These are phyloP conservation scores for Oscheius sp. DNA, from an alignment of 2,888 invertebrate genomes.

Conservation along the genomic window DNA sequence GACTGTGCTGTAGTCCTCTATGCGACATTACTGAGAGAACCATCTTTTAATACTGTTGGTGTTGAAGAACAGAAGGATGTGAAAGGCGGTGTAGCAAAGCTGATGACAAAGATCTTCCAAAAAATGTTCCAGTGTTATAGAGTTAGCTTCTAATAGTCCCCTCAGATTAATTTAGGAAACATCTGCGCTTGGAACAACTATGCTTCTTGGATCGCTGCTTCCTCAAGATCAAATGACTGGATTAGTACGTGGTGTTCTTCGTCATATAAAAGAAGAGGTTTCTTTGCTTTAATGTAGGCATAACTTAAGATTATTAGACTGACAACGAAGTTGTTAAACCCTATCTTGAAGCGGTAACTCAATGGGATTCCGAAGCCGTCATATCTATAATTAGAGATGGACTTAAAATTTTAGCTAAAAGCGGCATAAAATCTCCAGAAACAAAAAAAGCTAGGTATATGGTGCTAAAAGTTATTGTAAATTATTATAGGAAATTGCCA, in stretches of 20 bases:
- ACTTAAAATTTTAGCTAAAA: background rate
- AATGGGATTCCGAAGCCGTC: constrained; percentile 1
- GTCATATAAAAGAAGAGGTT: background rate
- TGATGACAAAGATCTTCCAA: constrained; percentile 8
- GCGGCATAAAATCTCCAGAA: background rate
- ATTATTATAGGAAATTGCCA: no score
- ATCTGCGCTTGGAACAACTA: constrained; percentile 7
- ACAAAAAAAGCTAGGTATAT: background rate
- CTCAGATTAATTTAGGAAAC: background rate
- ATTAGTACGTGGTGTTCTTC: background rate
- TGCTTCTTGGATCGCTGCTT: constrained; percentile 3
- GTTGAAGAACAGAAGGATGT: background rate
- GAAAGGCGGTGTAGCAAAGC: background rate
- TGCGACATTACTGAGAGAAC: background rate
- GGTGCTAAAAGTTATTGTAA: background rate
- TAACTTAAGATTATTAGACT: background rate
- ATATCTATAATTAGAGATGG: background rate
- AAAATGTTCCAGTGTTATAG: background rate
- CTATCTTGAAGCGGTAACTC: background rate
- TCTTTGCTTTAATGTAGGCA: background rate
- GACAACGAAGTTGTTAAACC: constrained; percentile 4
- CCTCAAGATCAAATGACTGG: background rate
- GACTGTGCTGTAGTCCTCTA: constrained; percentile 6
- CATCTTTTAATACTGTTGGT: no score
- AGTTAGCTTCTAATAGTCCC: background rate